Conservation (phyloP, 30 jellyfish, hydroid and myxozoan genomes). For the Cassiopea xamachana region DNA sequence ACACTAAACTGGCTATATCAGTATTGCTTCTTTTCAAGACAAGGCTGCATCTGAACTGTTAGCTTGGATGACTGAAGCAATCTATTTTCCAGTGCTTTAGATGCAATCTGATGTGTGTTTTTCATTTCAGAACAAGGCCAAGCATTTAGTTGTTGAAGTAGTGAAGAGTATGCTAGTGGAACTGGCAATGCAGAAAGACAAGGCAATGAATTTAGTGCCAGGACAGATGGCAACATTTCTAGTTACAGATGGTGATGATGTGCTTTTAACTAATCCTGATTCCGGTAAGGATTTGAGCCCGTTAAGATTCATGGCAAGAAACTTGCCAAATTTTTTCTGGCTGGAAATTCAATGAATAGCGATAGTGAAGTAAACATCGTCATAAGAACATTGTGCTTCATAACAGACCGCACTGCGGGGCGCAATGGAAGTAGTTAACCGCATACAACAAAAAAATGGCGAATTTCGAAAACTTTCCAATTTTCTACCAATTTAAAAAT, state of each 20-base stretch:
- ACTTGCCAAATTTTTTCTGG: background rate
- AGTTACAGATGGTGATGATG: conserved; percentile 61
- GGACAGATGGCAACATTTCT: conserved; percentile 70
- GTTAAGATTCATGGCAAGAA: background rate
- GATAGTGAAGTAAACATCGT: too few species aligned
- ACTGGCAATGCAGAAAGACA: conserved; percentile 68
- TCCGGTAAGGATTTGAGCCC: conserved; percentile 49
- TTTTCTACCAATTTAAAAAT: too few species aligned
- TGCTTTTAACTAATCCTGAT: conserved; percentile 72
- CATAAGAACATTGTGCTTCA: too few species aligned
- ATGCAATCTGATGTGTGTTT: background rate
- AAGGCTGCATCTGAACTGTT: background rate
- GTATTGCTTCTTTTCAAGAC: background rate
- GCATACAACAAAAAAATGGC: too few species aligned
- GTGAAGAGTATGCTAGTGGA: conserved; percentile 62
- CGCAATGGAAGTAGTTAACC: too few species aligned
- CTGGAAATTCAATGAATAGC: too few species aligned
- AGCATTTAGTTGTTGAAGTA: conserved; percentile 58
- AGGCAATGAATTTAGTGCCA: conserved; percentile 56
- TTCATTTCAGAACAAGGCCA: conserved; percentile 58
- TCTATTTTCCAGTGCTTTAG: background rate
- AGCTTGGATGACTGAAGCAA: background rate
- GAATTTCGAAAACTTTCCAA: too few species aligned
- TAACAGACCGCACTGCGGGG: too few species aligned
- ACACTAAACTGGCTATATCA: too few species aligned